Percentiles rank a stretch among this genome's conserved stretches.
These are phyloP conservation scores for Rousettus leschenaultii DNA, from an alignment of 2,113 vertebrate genomes.

Conservation along the genomic window DNA sequence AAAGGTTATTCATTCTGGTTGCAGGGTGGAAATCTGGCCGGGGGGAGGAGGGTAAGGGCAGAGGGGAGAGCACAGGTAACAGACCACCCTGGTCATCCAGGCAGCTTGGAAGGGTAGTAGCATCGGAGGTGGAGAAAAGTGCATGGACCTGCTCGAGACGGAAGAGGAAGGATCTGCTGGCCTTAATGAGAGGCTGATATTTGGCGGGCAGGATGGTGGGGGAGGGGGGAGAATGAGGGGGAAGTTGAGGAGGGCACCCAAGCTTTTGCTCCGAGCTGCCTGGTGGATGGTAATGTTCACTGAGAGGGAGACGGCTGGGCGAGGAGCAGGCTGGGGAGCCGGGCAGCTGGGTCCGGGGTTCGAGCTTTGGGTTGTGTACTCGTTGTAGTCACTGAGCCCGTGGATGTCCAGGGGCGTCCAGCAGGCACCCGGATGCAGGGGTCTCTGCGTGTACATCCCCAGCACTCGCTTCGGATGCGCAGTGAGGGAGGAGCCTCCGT, in stretches of 20 bases:
- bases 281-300: neutral
- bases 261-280: neutral
- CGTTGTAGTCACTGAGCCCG: neutral
- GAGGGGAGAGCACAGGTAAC: too few species aligned
- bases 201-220: too few species aligned
- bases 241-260: neutral
- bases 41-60: fast-evolving
- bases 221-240: neutral
- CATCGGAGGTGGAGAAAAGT: neutral
- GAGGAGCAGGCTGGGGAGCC: too few species aligned
- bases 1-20: neutral
- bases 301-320: fast-evolving
- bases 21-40: neutral
- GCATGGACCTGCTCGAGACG: neutral
- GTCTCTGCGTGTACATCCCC: neutral
- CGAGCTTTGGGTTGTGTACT: fast-evolving
- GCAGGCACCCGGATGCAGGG: too few species aligned
- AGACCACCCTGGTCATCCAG: neutral
- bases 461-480: neutral
- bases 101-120: neutral
- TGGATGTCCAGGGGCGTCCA: neutral
- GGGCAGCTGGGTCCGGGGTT: neutral
- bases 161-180: neutral
- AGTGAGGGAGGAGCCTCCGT: fast-evolving
- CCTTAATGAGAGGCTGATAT: too few species aligned